Evolutionary conservation across 2,113 vertebrate genomes (phyloP).

Genomic region (Clupea harengus): DNA sequence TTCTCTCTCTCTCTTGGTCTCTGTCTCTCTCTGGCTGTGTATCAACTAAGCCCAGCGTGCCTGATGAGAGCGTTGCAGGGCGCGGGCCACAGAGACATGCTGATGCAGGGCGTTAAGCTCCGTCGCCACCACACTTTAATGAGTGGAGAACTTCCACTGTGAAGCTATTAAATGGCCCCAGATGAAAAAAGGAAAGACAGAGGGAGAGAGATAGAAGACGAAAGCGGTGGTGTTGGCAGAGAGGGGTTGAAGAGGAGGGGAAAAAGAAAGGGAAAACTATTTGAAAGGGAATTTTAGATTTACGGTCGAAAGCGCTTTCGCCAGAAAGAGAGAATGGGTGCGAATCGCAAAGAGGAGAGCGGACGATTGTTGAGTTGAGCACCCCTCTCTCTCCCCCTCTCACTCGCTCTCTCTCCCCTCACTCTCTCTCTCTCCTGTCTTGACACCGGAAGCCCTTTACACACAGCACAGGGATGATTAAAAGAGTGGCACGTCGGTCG

Average conservation of each 20-base stretch:
- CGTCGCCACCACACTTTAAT: constrained; percentile 67
- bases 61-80: constrained; percentile 55
- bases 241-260: neutral
- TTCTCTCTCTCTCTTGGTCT: constrained; percentile 23
- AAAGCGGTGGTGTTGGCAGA: neutral
- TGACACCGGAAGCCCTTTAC: constrained; percentile 61
- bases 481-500: constrained; percentile 77
- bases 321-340: constrained; percentile 63
- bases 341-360: constrained; percentile 51
- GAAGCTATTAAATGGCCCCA: constrained; percentile 69
- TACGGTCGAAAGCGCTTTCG: constrained; percentile 69
- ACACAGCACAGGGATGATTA: constrained; percentile 77
- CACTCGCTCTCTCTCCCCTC: constrained; percentile 30
- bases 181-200: constrained; percentile 50
- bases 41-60: constrained; percentile 50
- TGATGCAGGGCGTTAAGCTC: constrained; percentile 64
- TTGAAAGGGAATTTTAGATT: constrained; percentile 85
- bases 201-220: constrained; percentile 6
- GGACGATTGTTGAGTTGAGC: constrained; percentile 48
- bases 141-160: constrained; percentile 62
- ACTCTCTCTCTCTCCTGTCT: constrained; percentile 63
- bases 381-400: neutral
- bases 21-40: constrained; percentile 49
- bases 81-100: constrained; percentile 65
- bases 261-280: constrained; percentile 67